Evolutionary conservation across 2,888 invertebrate genomes (phyloP), one percentile per base, ranked within the genome.

Genomic region (Nemotelus nigrinus): DNA sequence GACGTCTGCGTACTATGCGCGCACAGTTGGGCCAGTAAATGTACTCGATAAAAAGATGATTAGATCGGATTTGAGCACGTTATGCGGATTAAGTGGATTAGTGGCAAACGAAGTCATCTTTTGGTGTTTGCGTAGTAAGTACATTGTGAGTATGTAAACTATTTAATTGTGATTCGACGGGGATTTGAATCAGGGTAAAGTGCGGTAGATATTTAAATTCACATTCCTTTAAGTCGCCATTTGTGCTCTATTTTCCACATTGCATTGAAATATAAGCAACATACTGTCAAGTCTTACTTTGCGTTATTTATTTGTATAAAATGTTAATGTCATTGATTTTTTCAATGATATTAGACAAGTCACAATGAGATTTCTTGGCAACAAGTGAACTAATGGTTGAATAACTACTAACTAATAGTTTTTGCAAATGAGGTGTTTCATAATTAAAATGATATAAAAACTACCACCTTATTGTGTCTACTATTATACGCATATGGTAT

Each of bases 21-120:
- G 65, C 43, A 43, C 25, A n/a, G 25, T 55, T 55, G 44, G 71
- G 55, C 41, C 55, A 71, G n/a, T 71, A 57, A 71, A 41, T 71
- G 71, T 57, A 53, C 48, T 44, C 43, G 10, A 48, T 71, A 43
- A 10, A 8, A 57, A 71, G 55, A 71, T 43, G 71, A 57, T 71
- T 71, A 57, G 2, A 55, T 57, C 71, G 10, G 44, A 55, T 71
- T 55, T 3, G 53, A 50, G 41, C 6, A 57, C 53, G 55, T 44
- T 44, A 44, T 57, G 71, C 57, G 57, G 71, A 71, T 71, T 53
- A 71, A 44, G 41, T 43, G 71, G 71, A 71, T 71, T 71, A 55
- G 43, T 25, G 71, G 55, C 44, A 45, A 44, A 57, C 71, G 57
- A 57, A 44, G 71, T 57, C 55, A 71, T 71, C 71, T 57, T 71